These are phyloP conservation scores for Microdon myrmicae DNA, from an alignment of 2,888 invertebrate genomes.

Conservation along the genomic window DNA sequence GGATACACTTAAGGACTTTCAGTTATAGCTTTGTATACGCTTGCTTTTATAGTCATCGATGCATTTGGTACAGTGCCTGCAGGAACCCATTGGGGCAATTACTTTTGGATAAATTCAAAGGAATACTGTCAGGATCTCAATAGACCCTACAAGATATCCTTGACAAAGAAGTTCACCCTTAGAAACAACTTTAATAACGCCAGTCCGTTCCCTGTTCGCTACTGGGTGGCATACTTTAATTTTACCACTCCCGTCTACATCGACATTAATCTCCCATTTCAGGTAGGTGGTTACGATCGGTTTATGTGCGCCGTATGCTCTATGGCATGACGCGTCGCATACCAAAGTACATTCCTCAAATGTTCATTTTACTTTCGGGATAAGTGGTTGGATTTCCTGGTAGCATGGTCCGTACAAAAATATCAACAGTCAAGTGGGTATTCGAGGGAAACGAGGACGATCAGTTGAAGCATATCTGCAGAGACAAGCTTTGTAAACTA, in stretches of 20 bases:
- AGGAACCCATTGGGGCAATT: conserved; percentile 59
- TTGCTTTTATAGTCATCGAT: conserved; percentile 55
- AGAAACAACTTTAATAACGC: conserved; percentile 55
- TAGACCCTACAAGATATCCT: conserved; percentile 55
- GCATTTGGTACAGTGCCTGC: conserved; percentile 56
- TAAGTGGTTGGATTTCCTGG: conserved; percentile 35
- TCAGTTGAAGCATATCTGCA: too few species aligned
- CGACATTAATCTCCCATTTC: conserved; percentile 57
- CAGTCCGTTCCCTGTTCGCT: conserved; percentile 56
- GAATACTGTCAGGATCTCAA: conserved; percentile 58
- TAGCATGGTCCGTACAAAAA: conserved; percentile 10
- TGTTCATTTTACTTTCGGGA: conserved; percentile 2
- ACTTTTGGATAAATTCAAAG: conserved; percentile 58
- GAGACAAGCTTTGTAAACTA: too few species aligned
- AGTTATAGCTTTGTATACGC: conserved; percentile 12
- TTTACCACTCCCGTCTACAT: conserved; percentile 58
- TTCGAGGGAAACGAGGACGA: too few species aligned
- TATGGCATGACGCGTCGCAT: neutral
- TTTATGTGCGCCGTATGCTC: neutral
- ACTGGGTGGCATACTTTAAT: conserved; percentile 58
- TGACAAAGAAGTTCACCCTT: conserved; percentile 49
- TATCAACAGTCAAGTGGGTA: too few species aligned
- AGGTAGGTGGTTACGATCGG: conserved; percentile 54
- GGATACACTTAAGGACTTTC: neutral
- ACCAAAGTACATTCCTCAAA: conserved; percentile 1